Conservation (phyloP, 1,140 invertebrate species). For the Tetragnatha versicolor region DNA sequence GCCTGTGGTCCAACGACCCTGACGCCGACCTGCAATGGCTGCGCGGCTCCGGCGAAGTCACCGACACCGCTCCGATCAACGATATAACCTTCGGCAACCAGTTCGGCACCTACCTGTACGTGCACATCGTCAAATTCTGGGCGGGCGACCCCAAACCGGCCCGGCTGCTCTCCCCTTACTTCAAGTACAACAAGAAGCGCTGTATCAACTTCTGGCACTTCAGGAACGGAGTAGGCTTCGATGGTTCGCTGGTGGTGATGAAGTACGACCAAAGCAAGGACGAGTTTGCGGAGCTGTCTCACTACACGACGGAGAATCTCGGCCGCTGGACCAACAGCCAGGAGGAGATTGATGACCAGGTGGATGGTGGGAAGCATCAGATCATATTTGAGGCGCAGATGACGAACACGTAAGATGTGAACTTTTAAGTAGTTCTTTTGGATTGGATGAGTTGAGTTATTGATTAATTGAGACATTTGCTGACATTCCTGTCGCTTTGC, state of each 20-base stretch:
- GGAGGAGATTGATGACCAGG: background rate
- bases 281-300: background rate
- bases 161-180: slow-evolving; percentile 49
- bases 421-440: background rate
- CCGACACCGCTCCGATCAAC: slow-evolving; percentile 16
- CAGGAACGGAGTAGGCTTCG: slow-evolving; percentile 39
- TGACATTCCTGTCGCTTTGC: no score
- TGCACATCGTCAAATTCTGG: slow-evolving; percentile 4
- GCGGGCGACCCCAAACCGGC: background rate
- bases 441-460: no score
- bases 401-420: slow-evolving; percentile 3
- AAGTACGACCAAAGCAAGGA: background rate
- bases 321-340: slow-evolving; percentile 38
- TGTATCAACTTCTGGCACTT: slow-evolving; percentile 55
- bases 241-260: background rate
- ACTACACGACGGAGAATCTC: slow-evolving; percentile 5
- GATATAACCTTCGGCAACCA: slow-evolving; percentile 48
- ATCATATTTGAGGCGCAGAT: slow-evolving; percentile 35
- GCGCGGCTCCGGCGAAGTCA: slow-evolving; percentile 44
- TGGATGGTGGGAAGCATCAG: slow-evolving; percentile 21
- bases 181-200: background rate
- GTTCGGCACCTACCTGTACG: slow-evolving; percentile 55
- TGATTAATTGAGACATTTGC: no score
- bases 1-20: slow-evolving; percentile 59
- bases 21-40: slow-evolving; percentile 35